Base-by-base conservation (phyloP, 1,140 invertebrate species). In the Drosophila leontia region DNA sequence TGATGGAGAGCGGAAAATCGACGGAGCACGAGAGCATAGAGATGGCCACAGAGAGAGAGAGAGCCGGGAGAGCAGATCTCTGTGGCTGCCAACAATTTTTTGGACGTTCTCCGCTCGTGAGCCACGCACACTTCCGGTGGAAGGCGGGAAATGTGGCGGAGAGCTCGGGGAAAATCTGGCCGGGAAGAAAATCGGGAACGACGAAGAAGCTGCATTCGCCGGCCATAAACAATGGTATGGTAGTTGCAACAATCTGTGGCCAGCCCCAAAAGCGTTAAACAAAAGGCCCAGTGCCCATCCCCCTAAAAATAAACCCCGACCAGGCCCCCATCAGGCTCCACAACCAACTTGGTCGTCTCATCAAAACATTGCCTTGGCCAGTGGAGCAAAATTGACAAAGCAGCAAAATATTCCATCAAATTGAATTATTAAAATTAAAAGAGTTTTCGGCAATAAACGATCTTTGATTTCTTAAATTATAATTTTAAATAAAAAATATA, bases 241-340 rank as follows among this genome's bases (percentile, higher is more conserved):
- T 74, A 87, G 70, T 84, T 83, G 80, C 84, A 88, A 75, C 83
- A 87, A 84, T 88, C 76, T 87, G 80, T 75, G 76, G 72, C 78
- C 78, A 74, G 47, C 61, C 59, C 59, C 75, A 74, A 58, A 41
- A 69, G 44, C 56, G 41, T 61, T 63, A 17, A 82, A 82, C 75
- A 78, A 82, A 69, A 57, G 51, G 50, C 61, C 47, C 11, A 63
- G 32, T 7, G 15, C 15, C 55, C 32, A 67, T 12, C 19, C n/a
- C 15, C 35, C 15, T n/a, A 37, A 57, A 62, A 45, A 44, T 11
- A 62, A 19, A 23, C 26, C 8, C 15, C 35, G 2, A 17, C 15
- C 19, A 42, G 23, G 29, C 3, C 13, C 11, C 26, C 12, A 11
- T 4, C 17, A 17, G 3, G 34, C 15, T 32, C 29, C 42, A 17